phyloP scores from a whole-genome alignment of 2,888 invertebrate species.

The Protonemura montana region DNA sequence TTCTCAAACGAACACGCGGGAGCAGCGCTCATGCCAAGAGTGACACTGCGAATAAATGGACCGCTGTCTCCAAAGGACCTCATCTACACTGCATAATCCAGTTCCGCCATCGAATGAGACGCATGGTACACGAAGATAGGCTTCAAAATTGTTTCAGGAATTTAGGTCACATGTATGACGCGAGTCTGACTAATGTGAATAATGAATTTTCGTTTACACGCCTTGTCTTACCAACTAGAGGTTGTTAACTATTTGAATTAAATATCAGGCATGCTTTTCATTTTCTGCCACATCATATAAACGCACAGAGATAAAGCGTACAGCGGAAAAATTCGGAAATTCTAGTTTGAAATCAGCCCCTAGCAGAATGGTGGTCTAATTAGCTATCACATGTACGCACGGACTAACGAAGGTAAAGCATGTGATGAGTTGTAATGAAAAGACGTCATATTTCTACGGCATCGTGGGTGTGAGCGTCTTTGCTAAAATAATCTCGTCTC shows the following conservation, averaged over 20 bases:
- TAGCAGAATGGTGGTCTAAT: not conserved
- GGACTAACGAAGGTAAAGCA: not conserved
- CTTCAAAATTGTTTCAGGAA: conserved; percentile 14
- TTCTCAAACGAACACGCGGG: not conserved
- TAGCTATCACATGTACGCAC: not conserved
- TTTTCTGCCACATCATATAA: no score
- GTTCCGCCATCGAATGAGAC: not conserved
- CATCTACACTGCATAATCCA: not conserved
- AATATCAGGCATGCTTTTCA: no score
- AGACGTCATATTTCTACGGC: not conserved
- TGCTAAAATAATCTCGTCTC: conserved; percentile 12
- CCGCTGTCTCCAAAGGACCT: not conserved
- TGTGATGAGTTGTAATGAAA: not conserved
- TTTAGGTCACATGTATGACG: conserved; percentile 17
- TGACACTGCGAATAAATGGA: not conserved
- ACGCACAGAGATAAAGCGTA: no score
- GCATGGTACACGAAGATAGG: not conserved
- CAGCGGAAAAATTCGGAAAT: no score
- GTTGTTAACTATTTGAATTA: not conserved
- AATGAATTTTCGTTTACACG: not conserved
- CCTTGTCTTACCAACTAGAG: not conserved
- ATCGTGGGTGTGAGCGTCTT: not conserved
- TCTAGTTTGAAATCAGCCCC: not conserved
- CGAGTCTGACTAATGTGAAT: not conserved
- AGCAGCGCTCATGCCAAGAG: not conserved